Percentiles rank a stretch among this genome's conserved stretches.
Evolutionary conservation across 2,888 invertebrate species (phyloP).

Genomic region (Timandra comae): DNA sequence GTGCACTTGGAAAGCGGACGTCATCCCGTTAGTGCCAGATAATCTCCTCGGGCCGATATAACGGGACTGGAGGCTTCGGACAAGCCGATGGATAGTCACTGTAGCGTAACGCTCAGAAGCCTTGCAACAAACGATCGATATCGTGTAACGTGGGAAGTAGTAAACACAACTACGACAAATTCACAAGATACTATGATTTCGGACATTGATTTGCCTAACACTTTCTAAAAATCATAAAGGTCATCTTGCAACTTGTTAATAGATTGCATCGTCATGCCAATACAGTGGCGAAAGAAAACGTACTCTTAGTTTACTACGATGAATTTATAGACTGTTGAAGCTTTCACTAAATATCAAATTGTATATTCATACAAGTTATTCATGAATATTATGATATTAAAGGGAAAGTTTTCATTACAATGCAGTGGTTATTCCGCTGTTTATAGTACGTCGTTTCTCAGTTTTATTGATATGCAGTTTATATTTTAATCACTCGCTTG

Average conservation of each 20-base stretch:
- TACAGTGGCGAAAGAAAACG: constrained; percentile 26
- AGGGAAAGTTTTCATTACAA: constrained; percentile 16
- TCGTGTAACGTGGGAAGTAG: constrained; percentile 51
- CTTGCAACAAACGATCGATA: constrained; percentile 61
- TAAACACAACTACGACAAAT: constrained; percentile 22
- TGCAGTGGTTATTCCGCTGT: constrained; percentile 9
- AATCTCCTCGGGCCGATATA: constrained; percentile 48
- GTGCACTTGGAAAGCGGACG: constrained; percentile 37
- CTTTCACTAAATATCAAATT: constrained; percentile 27
- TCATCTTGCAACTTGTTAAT: constrained; percentile 23
- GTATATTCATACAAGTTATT: constrained; percentile 8
- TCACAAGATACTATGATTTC: constrained; percentile 19
- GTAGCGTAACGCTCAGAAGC: constrained; percentile 57
- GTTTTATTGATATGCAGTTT: too few relatives aligned
- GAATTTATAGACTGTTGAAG: constrained; percentile 17
- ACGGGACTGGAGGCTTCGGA: constrained; percentile 48
- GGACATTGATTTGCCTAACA: constrained; percentile 14
- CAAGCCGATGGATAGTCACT: constrained; percentile 36
- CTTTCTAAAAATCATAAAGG: constrained; percentile 36
- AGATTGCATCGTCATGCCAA: constrained; percentile 28
- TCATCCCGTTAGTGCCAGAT: constrained; percentile 59
- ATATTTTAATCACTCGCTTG: too few relatives aligned
- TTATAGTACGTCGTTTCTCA: background rate
- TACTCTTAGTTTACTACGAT: constrained; percentile 7
- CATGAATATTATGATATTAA: constrained; percentile 10